Percentiles rank a stretch among this genome's conserved stretches.
Evolutionary conservation across 2,888 invertebrate species (phyloP).

Genomic region (Mythimna lalbum): DNA sequence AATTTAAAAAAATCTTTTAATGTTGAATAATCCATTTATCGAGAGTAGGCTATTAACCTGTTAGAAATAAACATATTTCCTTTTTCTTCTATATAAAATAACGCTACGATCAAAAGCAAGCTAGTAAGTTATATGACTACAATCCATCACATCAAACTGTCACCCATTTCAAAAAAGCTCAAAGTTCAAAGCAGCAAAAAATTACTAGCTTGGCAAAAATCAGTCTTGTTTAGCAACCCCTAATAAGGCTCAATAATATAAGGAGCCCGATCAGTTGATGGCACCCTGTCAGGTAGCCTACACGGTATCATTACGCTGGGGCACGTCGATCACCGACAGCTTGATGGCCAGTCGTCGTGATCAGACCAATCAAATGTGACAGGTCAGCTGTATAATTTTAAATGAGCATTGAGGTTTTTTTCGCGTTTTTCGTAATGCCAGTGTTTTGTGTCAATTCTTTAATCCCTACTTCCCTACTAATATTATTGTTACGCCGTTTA

Average conservation of each 20-base stretch:
- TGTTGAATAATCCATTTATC: too few species aligned
- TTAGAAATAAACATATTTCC: too few species aligned
- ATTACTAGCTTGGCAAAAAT: neutral
- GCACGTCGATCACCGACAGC: slow-evolving; percentile 38
- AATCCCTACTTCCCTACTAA: too few species aligned
- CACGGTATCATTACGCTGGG: slow-evolving; percentile 58
- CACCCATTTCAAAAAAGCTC: slow-evolving; percentile 10
- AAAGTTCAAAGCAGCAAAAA: slow-evolving; percentile 8
- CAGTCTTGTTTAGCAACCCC: slow-evolving; percentile 37
- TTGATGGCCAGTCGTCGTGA: slow-evolving; percentile 38
- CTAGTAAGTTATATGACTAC: neutral
- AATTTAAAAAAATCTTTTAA: too few species aligned
- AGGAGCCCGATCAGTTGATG: slow-evolving; percentile 55
- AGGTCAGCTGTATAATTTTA: slow-evolving; percentile 37
- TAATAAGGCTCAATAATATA: slow-evolving; percentile 50
- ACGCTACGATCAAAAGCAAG: too few species aligned
- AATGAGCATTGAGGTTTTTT: slow-evolving; percentile 15
- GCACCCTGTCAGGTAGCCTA: slow-evolving; percentile 55
- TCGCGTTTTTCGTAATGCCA: slow-evolving; percentile 18
- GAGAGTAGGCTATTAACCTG: too few species aligned
- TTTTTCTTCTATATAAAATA: too few species aligned
- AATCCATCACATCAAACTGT: neutral
- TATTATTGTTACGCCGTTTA: too few species aligned
- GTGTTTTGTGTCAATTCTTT: neutral
- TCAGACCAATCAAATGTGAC: slow-evolving; percentile 39